Evolutionary conservation across 2,888 invertebrate species (phyloP), one percentile per base, ranked within the genome.

Genomic region (Amphimallon solstitiale): DNA sequence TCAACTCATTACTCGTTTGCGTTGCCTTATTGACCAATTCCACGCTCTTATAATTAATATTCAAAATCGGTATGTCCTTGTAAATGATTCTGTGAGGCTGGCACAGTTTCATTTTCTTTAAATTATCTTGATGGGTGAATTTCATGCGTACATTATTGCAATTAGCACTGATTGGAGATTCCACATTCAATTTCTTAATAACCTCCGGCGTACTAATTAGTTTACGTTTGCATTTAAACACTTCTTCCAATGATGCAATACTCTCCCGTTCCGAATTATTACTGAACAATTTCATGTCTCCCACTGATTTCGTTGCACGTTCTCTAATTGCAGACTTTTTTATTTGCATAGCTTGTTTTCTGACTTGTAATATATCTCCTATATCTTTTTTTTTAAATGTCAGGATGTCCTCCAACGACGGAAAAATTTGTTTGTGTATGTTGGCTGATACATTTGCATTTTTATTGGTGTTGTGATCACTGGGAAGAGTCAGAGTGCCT

Each of bases 171-270:
- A 15, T 6, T 1, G 14, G 12, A 1, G 51, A 12, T 7, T 9
- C 9, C 15, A 7, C 2, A 21, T 52, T 10, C 5, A 37, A 40
- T 23, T 59, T 59, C 15, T 21, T 40, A 7, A 15, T 7, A 14
- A 15, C 10, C n/a, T 59, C n/a, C 12, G 34, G 14, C 5, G 23
- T 43, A 29, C 29, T 17, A 23, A 38, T 12, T 15, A 59, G 29
- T 19, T 59, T 59, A 29, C 56, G 14, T 15, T 59, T 59, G 15
- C 56, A 59, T 15, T 34, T 59, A 34, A 59, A 59, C 4, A 59
- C 38, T 3, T 59, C 56, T 17, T 59, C 56, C 9, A 59, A 45
- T 1, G 56, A 59, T 15, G 38, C 14, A 15, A 19, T 34, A 59
- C 15, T 21, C 10, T 34, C n/a, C 23, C 15, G 15, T 1, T 19